Evolutionary conservation across 35 echinoderm and acorn worm genomes (phyloP).

Genomic region (Acanthaster planci): DNA sequence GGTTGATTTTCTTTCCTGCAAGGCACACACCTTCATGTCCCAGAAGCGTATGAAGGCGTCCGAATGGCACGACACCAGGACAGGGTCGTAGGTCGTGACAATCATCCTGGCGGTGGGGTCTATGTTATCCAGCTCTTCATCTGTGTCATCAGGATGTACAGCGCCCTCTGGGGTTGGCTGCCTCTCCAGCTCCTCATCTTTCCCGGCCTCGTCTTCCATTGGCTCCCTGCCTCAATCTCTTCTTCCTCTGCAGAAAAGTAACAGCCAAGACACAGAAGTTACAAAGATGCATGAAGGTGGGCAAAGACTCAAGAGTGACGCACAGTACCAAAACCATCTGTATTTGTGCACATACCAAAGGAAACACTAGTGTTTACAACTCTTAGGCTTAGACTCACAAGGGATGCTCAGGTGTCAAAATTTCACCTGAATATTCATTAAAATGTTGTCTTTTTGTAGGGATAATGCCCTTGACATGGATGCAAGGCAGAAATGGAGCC

Average conservation of each 20-base stretch:
- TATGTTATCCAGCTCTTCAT: constrained; percentile 36
- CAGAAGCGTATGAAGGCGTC: constrained; percentile 91
- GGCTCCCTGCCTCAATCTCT: background rate
- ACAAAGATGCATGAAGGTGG: no score
- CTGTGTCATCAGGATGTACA: background rate
- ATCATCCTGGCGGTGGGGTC: constrained; percentile 78
- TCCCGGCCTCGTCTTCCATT: constrained; percentile 9
- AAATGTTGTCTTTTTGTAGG: no score
- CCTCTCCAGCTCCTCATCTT: constrained; percentile 18
- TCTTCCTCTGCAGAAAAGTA: background rate
- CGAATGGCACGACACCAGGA: constrained; percentile 78
- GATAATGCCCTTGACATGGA: no score
- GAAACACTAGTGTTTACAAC: no score
- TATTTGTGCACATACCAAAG: no score
- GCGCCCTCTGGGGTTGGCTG: constrained; percentile 21
- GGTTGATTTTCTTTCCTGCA: background rate
- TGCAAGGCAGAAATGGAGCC: no score
- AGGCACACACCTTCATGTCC: constrained; percentile 73
- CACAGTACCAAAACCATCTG: no score
- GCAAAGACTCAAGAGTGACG: no score
- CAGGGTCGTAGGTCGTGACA: constrained; percentile 70
- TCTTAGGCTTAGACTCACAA: no score
- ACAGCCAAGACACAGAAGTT: no score
- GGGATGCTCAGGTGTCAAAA: no score
- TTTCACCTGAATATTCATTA: no score